A percentile compares a stretch with the other conserved stretches of the same genome.
These are phyloP conservation scores for Drosophila prolongata DNA, from an alignment of 2,888 invertebrate genomes.

Conservation along the genomic window DNA sequence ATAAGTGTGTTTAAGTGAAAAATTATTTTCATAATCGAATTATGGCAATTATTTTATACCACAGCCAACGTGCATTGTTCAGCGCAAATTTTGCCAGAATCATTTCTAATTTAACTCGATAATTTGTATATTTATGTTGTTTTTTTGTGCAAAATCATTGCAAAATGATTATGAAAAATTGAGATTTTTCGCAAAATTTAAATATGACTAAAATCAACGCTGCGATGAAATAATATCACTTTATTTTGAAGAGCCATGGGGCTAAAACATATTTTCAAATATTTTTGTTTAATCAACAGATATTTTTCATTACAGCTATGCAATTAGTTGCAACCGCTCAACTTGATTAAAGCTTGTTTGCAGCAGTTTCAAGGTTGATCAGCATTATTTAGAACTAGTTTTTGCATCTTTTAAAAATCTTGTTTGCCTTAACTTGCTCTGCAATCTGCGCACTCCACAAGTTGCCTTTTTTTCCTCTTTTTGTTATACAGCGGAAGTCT, in stretches of 20 bases:
- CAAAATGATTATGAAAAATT: constrained; percentile 16
- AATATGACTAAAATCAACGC: constrained; percentile 10
- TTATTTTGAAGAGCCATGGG: neutral
- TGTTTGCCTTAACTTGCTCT: constrained; percentile 16
- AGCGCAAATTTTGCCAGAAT: constrained; percentile 4
- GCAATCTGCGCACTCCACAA: constrained; percentile 64
- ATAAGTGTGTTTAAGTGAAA: constrained; percentile 25
- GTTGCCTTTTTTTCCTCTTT: constrained; percentile 36
- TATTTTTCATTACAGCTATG: neutral
- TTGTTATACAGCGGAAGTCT: constrained; percentile 40
- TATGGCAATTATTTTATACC: constrained; percentile 34
- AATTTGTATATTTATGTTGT: constrained; percentile 5
- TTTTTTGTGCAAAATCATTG: constrained; percentile 17
- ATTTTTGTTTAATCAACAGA: constrained; percentile 18
- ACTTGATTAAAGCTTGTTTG: constrained; percentile 11
- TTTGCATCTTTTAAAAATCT: constrained; percentile 25
- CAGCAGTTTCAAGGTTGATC: constrained; percentile 24
- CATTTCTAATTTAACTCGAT: constrained; percentile 13
- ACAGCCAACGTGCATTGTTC: constrained; percentile 7
- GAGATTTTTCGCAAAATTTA: constrained; percentile 16
- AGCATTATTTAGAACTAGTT: constrained; percentile 19
- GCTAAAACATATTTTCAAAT: constrained; percentile 4
- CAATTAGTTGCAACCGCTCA: constrained; percentile 7
- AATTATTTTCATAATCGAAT: constrained; percentile 41
- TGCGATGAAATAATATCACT: neutral